A percentile compares a stretch with the other conserved stretches of the same genome.
Conservation (phyloP, 2,888 invertebrate genomes). For the Saturnia pavonia region DNA sequence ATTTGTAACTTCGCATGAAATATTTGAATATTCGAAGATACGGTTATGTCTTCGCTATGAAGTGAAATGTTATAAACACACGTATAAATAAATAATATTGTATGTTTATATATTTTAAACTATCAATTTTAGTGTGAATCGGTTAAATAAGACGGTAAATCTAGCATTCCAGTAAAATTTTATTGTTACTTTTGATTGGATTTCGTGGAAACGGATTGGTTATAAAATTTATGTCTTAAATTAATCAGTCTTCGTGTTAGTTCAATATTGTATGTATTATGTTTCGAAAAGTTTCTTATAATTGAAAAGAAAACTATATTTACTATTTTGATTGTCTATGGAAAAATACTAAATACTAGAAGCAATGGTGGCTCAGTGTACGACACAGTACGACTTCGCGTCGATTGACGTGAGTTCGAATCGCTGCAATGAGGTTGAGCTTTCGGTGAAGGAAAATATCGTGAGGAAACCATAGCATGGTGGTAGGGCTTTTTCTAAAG, state of each 20-base stretch:
- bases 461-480: too few species aligned
- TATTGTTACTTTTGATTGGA: not conserved
- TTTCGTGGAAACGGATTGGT: conserved; percentile 29
- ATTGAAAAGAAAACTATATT: too few species aligned
- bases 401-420: too few species aligned
- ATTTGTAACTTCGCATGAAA: conserved; percentile 22
- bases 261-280: too few species aligned
- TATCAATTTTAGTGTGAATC: conserved; percentile 37
- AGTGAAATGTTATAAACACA: conserved; percentile 29
- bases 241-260: not conserved
- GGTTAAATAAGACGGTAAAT: conserved; percentile 22
- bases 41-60: conserved; percentile 28
- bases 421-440: too few species aligned
- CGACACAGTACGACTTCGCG: too few species aligned
- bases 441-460: too few species aligned
- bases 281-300: too few species aligned
- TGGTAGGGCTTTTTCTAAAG: too few species aligned
- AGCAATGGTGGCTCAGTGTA: too few species aligned
- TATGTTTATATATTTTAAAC: conserved; percentile 27
- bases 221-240: conserved; percentile 30
- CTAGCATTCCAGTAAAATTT: not conserved
- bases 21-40: conserved; percentile 22
- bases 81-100: conserved; percentile 20
- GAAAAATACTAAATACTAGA: too few species aligned
- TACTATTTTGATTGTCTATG: too few species aligned